These are phyloP conservation scores for Drosophila trapezifrons DNA, from an alignment of 1,140 invertebrate species.

Conservation along the genomic window DNA sequence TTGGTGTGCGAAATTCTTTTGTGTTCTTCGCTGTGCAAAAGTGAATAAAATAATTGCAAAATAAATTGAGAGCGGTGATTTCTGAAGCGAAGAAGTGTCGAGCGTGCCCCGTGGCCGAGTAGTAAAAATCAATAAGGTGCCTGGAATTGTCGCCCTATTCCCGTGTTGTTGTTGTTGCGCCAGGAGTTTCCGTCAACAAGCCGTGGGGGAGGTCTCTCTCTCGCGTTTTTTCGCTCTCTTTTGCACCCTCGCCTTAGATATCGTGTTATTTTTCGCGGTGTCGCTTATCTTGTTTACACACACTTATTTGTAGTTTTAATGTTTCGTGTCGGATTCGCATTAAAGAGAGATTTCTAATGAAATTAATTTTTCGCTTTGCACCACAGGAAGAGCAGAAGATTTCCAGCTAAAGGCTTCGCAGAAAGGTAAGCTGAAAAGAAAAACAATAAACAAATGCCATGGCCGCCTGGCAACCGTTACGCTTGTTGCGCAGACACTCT, in stretches of 20 bases:
- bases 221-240: conserved; percentile 2
- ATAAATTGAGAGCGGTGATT: conserved; percentile 18
- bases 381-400: conserved; percentile 26
- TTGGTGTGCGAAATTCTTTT: conserved; percentile 72
- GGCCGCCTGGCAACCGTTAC: conserved; percentile 22
- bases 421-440: conserved; percentile 19
- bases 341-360: conserved; percentile 43
- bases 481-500: conserved; percentile 33
- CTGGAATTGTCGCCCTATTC: conserved; percentile 55
- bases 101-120: conserved; percentile 24
- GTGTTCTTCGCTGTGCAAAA: conserved; percentile 52
- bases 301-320: conserved; percentile 43
- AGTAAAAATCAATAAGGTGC: conserved; percentile 73
- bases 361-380: conserved; percentile 37
- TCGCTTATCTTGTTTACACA: conserved; percentile 54
- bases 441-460: conserved; percentile 29
- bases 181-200: conserved; percentile 75
- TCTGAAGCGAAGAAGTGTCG: conserved; percentile 7
- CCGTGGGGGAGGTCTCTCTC: conserved; percentile 17
- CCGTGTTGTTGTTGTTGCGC: conserved; percentile 34
- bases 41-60: conserved; percentile 60
- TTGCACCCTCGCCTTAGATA: conserved; percentile 12
- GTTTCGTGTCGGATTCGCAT: conserved; percentile 48
- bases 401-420: conserved; percentile 16
- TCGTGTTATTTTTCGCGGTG: conserved; percentile 22